Percentiles rank a stretch among this genome's conserved stretches.
Conservation (phyloP, 2,797 vertebrate species). For the Tiaroga cobitis region DNA sequence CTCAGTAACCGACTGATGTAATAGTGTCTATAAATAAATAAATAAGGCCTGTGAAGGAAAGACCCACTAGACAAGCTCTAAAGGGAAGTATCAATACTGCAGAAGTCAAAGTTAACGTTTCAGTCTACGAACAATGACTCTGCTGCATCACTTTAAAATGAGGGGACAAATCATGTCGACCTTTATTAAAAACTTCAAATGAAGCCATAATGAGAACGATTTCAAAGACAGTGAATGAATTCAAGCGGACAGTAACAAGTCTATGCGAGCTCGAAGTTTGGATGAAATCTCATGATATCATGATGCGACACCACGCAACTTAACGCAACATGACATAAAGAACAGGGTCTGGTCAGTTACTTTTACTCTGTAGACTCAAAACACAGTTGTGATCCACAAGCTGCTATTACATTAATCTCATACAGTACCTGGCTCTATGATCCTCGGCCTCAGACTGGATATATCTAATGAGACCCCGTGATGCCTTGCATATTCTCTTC, state of each 20-base stretch:
- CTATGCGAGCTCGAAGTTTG: neutral
- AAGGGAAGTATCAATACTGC: constrained; percentile 65
- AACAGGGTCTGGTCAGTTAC: neutral
- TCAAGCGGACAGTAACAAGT: neutral
- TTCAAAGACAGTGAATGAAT: constrained; percentile 35
- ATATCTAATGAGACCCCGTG: constrained; percentile 75
- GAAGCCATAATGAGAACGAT: neutral
- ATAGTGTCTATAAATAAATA: constrained; percentile 49
- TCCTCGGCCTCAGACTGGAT: constrained; percentile 74
- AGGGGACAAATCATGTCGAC: constrained; percentile 37
- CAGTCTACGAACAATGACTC: constrained; percentile 11
- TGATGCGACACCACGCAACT: neutral
- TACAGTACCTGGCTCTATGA: constrained; percentile 66
- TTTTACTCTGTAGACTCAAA: neutral
- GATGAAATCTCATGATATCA: constrained; percentile 10
- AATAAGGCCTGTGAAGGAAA: constrained; percentile 54
- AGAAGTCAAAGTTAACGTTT: constrained; percentile 44
- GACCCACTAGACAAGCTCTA: constrained; percentile 84
- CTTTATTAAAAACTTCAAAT: constrained; percentile 34
- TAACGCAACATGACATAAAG: neutral
- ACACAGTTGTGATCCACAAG: constrained; percentile 39
- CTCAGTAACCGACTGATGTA: constrained; percentile 42
- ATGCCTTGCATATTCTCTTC: constrained; percentile 65
- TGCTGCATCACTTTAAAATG: constrained; percentile 45
- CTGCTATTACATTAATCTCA: constrained; percentile 70